phyloP scores from a whole-genome alignment of 2,113 vertebrate species.

The Holacanthus passer region DNA sequence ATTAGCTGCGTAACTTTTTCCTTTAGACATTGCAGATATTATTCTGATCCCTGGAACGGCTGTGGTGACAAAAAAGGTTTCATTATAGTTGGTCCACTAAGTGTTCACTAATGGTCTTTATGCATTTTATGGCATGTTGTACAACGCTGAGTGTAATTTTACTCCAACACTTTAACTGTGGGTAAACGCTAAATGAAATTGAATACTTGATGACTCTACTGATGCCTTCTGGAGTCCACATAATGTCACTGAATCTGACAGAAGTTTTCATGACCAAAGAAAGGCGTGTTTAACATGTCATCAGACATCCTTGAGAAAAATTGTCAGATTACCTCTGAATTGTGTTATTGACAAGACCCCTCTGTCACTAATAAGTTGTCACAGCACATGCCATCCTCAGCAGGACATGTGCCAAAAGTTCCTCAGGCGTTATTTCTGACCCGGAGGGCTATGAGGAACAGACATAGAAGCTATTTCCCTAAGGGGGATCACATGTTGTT shows the following conservation, averaged over 20 bases:
- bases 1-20: not conserved
- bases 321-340: constrained; percentile 37
- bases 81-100: not conserved
- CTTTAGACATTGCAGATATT: not conserved
- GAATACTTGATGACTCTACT: not conserved
- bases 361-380: constrained; percentile 55
- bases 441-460: constrained; percentile 51
- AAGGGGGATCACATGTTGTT: constrained; percentile 83
- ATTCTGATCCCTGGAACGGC: not conserved
- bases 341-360: constrained; percentile 7
- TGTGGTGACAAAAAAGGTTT: not conserved
- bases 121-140: not conserved
- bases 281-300: constrained; percentile 20
- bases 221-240: not conserved
- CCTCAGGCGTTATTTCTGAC: constrained; percentile 75
- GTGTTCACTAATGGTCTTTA: not conserved
- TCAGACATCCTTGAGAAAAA: not conserved
- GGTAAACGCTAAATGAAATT: not conserved
- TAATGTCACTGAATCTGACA: not conserved
- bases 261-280: not conserved
- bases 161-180: not conserved
- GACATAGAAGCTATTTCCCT: constrained; percentile 68
- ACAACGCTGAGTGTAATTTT: not conserved
- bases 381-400: constrained; percentile 64
- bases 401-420: constrained; percentile 72